phyloP scores from a whole-genome alignment of 2,113 vertebrate species.

The Irena cyanogastra region DNA sequence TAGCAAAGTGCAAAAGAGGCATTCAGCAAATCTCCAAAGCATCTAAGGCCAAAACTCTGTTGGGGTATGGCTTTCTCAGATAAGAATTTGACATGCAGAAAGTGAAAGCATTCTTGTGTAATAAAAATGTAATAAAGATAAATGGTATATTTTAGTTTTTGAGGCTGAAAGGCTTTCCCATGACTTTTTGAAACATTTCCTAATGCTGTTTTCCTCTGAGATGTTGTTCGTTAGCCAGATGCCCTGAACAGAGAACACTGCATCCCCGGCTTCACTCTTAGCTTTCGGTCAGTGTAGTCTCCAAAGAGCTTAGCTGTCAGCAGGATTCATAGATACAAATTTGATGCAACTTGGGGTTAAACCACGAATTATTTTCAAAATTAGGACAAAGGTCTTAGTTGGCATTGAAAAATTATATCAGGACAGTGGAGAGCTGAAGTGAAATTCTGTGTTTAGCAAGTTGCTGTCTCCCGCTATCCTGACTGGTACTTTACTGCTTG shows the following conservation, averaged over 20 bases:
- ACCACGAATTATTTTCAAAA: slow-evolving; percentile 13
- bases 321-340: slow-evolving; percentile 7
- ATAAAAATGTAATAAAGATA: background rate
- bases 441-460: background rate
- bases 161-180: background rate
- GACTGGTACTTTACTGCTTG: background rate
- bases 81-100: background rate
- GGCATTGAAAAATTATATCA: background rate
- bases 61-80: background rate
- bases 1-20: background rate
- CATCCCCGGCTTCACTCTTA: background rate
- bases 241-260: background rate
- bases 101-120: background rate
- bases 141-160: background rate
- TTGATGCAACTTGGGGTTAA: background rate
- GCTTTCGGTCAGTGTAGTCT: background rate
- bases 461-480: background rate
- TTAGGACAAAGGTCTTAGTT: background rate
- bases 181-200: background rate
- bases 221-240: background rate
- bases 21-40: background rate
- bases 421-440: background rate
- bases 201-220: background rate
- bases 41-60: background rate
- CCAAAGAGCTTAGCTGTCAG: background rate